Percentiles rank a stretch among this genome's conserved stretches.
Evolutionary conservation across 2,797 vertebrate genomes (phyloP).

Genomic region (Microctenopoma lineatum): DNA sequence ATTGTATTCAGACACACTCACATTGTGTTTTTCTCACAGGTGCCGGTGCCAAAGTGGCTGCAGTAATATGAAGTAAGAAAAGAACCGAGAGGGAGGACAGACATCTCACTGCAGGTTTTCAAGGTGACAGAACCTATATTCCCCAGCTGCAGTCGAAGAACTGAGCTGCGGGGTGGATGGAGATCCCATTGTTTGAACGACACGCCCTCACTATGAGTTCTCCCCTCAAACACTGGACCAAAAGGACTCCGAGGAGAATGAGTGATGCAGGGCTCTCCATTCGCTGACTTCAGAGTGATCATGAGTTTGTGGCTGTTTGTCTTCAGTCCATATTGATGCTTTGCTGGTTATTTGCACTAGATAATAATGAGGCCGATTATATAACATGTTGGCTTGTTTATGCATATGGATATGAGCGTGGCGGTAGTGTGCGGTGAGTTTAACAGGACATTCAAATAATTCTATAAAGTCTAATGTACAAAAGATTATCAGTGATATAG

Average conservation of each 20-base stretch:
- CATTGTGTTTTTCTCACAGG: slow-evolving; percentile 64
- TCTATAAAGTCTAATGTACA: slow-evolving; percentile 58
- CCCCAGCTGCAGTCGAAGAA: slow-evolving; percentile 48
- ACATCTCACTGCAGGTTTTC: slow-evolving; percentile 68
- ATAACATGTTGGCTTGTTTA: slow-evolving; percentile 66
- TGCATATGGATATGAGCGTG: slow-evolving; percentile 64
- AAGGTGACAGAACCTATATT: slow-evolving; percentile 51
- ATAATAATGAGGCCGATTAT: slow-evolving; percentile 69
- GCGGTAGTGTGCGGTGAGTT: slow-evolving; percentile 36
- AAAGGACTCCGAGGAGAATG: slow-evolving; percentile 70
- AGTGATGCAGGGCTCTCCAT: slow-evolving; percentile 52
- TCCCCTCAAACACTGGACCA: slow-evolving; percentile 79
- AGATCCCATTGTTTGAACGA: slow-evolving; percentile 46
- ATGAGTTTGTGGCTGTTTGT: slow-evolving; percentile 52
- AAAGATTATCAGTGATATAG: slow-evolving; percentile 49
- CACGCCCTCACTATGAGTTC: slow-evolving; percentile 70
- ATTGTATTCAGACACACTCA: slow-evolving; percentile 14
- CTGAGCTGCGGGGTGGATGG: slow-evolving; percentile 46
- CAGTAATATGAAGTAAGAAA: slow-evolving; percentile 64
- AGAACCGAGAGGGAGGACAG: slow-evolving; percentile 50
- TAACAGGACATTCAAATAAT: slow-evolving; percentile 49
- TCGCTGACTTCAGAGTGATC: slow-evolving; percentile 42
- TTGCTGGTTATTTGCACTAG: slow-evolving; percentile 86
- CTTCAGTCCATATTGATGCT: slow-evolving; percentile 70
- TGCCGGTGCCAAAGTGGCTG: slow-evolving; percentile 84